These are phyloP conservation scores for Listronotus bonariensis DNA, from an alignment of 1,140 invertebrate genomes.

Conservation along the genomic window DNA sequence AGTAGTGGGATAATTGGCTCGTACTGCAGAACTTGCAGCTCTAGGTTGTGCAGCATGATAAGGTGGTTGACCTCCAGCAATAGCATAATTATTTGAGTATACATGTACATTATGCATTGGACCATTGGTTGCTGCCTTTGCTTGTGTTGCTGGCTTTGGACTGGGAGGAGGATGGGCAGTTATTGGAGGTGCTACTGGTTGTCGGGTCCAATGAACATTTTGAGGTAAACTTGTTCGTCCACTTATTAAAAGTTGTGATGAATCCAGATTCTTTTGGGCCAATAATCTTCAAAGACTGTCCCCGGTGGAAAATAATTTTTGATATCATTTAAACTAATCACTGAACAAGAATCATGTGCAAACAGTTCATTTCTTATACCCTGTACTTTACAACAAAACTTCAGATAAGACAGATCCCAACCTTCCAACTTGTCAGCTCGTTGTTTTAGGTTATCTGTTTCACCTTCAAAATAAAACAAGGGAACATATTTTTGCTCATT, in stretches of 20 bases:
- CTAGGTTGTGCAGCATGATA: constrained; percentile 46
- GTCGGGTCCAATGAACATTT: constrained; percentile 67
- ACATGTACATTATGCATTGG: constrained; percentile 47
- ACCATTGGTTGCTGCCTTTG: constrained; percentile 56
- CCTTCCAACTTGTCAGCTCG: constrained; percentile 84
- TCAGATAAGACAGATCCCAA: constrained; percentile 90
- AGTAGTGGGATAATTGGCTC: constrained; percentile 56
- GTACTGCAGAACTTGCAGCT: constrained; percentile 42
- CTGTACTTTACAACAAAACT: constrained; percentile 93
- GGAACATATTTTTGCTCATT: constrained; percentile 86
- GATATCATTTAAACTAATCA: constrained; percentile 87
- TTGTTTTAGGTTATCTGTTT: constrained; percentile 85
- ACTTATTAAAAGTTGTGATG: constrained; percentile 67
- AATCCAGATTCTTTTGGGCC: constrained; percentile 86
- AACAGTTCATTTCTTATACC: constrained; percentile 89
- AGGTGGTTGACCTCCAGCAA: constrained; percentile 43
- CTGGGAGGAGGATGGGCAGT: constrained; percentile 53
- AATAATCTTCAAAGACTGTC: constrained; percentile 88
- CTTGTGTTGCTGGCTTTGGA: constrained; percentile 59
- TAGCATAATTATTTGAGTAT: constrained; percentile 42
- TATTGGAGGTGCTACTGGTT: constrained; percentile 59
- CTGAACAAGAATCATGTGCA: constrained; percentile 84
- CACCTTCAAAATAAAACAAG: constrained; percentile 92
- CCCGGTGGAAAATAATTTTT: constrained; percentile 88
- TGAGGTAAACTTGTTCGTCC: constrained; percentile 60